Conservation (phyloP, 2,113 vertebrate species). For the Brachyhypopomus gauderio region DNA sequence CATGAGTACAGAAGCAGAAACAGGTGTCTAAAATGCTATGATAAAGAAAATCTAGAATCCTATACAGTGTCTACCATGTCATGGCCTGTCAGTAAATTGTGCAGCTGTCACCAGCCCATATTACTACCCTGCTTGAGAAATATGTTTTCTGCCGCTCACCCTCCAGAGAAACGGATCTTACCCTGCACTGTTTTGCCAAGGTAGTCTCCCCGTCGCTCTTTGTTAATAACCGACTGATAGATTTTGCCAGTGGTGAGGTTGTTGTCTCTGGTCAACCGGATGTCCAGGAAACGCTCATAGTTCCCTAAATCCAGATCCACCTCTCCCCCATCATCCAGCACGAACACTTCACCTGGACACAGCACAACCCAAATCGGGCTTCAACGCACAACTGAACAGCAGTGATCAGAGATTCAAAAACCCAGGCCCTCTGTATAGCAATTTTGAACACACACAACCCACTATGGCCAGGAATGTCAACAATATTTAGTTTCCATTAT, state of each 20-base stretch:
- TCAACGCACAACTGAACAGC: not conserved
- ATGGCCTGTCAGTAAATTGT: no score
- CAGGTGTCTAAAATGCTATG: no score
- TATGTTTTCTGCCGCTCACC: not conserved
- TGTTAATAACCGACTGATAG: constrained; percentile 97
- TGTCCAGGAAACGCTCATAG: constrained; percentile 96
- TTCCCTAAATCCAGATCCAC: constrained; percentile 96
- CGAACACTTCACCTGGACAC: constrained; percentile 89
- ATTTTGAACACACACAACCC: no score
- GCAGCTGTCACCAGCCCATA: no score
- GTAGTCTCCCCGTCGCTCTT: constrained; percentile 94
- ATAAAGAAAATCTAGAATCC: no score
- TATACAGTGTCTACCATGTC: no score
- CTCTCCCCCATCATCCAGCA: constrained; percentile 95
- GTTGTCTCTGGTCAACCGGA: constrained; percentile 93
- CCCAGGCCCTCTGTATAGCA: no score
- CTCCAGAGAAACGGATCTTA: constrained; percentile 55
- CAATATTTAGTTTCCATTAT: no score
- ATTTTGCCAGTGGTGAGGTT: constrained; percentile 98
- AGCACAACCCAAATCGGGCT: not conserved
- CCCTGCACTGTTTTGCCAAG: constrained; percentile 97
- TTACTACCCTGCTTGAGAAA: no score
- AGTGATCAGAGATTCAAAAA: no score
- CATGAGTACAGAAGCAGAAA: no score
- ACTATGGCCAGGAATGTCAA: no score